These are phyloP conservation scores for Petrocephalus schoutedeni DNA, from an alignment of 2,797 vertebrate species.

Conservation along the genomic window DNA sequence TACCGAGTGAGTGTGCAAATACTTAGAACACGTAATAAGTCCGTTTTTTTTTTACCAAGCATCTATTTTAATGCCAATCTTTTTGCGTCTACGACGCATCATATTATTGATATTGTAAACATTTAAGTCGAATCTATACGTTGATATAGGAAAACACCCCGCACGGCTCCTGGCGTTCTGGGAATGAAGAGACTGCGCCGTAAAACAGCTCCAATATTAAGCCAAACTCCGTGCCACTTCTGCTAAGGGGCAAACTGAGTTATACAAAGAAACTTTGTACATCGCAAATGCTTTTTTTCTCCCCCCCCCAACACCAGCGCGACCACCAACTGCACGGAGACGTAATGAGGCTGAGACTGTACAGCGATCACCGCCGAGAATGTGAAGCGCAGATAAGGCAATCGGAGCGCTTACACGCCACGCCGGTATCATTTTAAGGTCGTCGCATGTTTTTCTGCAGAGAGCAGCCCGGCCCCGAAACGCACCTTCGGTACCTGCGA, in stretches of 20 bases:
- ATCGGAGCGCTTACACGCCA: slow-evolving; percentile 3
- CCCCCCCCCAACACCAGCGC: neutral
- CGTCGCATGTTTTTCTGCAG: neutral
- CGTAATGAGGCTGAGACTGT: neutral
- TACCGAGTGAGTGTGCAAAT: neutral
- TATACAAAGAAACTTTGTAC: neutral
- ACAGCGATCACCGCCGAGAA: neutral
- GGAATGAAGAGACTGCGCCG: too few relatives aligned
- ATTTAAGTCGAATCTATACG: neutral
- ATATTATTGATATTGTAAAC: neutral
- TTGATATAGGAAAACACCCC: neutral
- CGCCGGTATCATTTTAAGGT: neutral
- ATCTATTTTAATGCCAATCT: neutral
- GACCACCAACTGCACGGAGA: neutral
- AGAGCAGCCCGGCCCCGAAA: neutral
- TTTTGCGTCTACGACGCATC: neutral
- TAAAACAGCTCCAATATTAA: neutral
- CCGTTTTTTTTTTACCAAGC: neutral
- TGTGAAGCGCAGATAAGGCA: neutral
- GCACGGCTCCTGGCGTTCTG: neutral
- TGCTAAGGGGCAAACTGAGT: neutral
- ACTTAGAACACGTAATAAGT: neutral
- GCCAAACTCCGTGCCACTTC: neutral
- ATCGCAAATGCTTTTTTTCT: neutral
- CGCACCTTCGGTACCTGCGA: slow-evolving; percentile 13